phyloP scores from a whole-genome alignment of 2,113 vertebrate genomes.

The Pituophis catenifer region DNA sequence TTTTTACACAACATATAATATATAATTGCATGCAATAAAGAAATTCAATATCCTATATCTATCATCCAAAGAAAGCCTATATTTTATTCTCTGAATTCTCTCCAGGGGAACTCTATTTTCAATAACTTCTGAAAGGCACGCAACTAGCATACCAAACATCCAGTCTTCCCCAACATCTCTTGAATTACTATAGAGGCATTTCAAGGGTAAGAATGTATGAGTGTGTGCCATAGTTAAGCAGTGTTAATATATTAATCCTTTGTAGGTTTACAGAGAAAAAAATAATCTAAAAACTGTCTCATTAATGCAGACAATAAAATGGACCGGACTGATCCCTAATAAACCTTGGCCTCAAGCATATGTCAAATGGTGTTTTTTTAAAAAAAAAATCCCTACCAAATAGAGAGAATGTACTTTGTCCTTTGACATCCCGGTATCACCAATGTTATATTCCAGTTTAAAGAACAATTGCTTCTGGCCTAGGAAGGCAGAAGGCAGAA shows the following conservation, averaged over 20 bases:
- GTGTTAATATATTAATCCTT: not conserved
- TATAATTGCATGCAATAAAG: not conserved
- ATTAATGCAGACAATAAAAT: not conserved
- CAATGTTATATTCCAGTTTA: not conserved
- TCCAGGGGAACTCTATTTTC: not conserved
- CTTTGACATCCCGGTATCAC: no score
- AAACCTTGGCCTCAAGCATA: not conserved
- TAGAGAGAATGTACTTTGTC: not conserved
- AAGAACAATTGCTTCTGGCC: slow-evolving; percentile 1
- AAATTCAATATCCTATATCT: not conserved
- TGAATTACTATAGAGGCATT: not conserved
- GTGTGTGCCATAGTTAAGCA: not conserved
- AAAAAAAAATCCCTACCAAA: not conserved
- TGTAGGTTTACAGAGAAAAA: not conserved
- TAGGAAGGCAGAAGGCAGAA: not conserved
- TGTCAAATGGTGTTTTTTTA: not conserved
- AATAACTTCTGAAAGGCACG: not conserved
- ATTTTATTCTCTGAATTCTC: not conserved
- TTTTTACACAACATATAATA: not conserved
- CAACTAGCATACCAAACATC: not conserved
- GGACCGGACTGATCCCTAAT: not conserved
- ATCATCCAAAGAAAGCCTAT: not conserved
- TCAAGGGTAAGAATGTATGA: not conserved
- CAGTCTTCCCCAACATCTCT: not conserved
- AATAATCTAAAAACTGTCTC: not conserved